Base-by-base conservation (phyloP, 2,888 invertebrate genomes). In the Luperina nickerlii region DNA sequence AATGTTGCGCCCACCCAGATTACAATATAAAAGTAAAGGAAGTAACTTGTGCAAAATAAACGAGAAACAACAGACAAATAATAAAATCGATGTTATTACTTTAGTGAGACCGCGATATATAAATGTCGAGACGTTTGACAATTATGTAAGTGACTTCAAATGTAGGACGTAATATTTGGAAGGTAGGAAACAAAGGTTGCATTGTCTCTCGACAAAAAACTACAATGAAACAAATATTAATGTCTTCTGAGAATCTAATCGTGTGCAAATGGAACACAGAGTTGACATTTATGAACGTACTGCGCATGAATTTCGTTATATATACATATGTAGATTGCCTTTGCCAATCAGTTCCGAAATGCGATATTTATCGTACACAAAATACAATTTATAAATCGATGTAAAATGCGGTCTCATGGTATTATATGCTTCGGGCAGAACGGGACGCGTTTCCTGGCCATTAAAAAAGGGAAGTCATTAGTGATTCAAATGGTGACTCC, bases 401-500 rank as follows among this genome's bases (percentile, higher is more conserved):
- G 63, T 87, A 82, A 86, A 83, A 84, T 83, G 83, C 65, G 66
- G 84, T 81, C 72, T 81, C 81, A 83, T 88, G 83, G 81, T 84
- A 77, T 78, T 78, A 76, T 79, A 90, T 74, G 79, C 89, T 88
- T 78, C 78, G 84, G 89, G 88, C 91, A 90, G 88, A 92, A 92
- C 92, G 93, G 93, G 93, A 93, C 92, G 88, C 91, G 90, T 93
- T 95, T 95, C 94, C 95, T 94, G 94, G 91, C 90, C 89, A 93
- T 93, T 93, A 94, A 92, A 91, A 90, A 91, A 90, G 93, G 95
- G 95, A 96, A 96, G 93, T 94, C 95, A 95, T 95, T 95, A 95
- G 91, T 88, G 90, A 95, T 95, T 94, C 93, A 91, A 94, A 93
- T 91, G 90, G 92, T 92, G 93, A 90, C 92, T 89, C 91, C 92